These are phyloP conservation scores for Drosophila melanosoma DNA, from an alignment of 2,888 invertebrate species.

Conservation along the genomic window DNA sequence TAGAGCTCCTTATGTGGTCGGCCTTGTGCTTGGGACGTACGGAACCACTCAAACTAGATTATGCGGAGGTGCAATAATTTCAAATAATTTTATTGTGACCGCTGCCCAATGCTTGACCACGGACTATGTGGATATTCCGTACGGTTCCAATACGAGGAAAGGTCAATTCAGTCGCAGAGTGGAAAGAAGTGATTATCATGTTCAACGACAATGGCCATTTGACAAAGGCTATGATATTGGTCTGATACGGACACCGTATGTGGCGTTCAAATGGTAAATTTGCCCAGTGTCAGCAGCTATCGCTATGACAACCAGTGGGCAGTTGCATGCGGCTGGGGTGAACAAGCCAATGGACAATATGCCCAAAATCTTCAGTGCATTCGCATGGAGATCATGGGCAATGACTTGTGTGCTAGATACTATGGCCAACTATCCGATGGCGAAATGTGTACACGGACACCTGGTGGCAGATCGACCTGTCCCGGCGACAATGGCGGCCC, in stretches of 20 bases:
- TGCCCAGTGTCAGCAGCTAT: constrained; percentile 52
- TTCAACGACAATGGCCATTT: constrained; percentile 26
- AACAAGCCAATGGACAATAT: constrained; percentile 46
- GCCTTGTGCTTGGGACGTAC: constrained; percentile 49
- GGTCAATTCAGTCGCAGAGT: constrained; percentile 44
- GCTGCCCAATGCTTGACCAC: constrained; percentile 55
- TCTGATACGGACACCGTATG: constrained; percentile 62
- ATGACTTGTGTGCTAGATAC: constrained; percentile 67
- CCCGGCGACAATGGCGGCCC: constrained; percentile 82
- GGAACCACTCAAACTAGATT: neutral
- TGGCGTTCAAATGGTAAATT: constrained; percentile 38
- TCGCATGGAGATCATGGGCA: constrained; percentile 76
- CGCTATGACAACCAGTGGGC: constrained; percentile 72
- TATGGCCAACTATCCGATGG: constrained; percentile 34
- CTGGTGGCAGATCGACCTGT: constrained; percentile 63
- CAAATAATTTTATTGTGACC: constrained; percentile 39
- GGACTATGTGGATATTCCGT: constrained; percentile 55
- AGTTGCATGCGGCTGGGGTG: constrained; percentile 85
- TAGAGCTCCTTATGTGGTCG: constrained; percentile 67
- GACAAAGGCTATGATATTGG: constrained; percentile 66
- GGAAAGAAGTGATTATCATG: constrained; percentile 7
- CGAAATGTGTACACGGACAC: constrained; percentile 63
- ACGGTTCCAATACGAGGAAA: constrained; percentile 47
- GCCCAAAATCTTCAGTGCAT: constrained; percentile 79
- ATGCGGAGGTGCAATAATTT: constrained; percentile 55